These are phyloP conservation scores for Tromatobia lineatoria DNA, from an alignment of 2,888 invertebrate species.

Conservation along the genomic window DNA sequence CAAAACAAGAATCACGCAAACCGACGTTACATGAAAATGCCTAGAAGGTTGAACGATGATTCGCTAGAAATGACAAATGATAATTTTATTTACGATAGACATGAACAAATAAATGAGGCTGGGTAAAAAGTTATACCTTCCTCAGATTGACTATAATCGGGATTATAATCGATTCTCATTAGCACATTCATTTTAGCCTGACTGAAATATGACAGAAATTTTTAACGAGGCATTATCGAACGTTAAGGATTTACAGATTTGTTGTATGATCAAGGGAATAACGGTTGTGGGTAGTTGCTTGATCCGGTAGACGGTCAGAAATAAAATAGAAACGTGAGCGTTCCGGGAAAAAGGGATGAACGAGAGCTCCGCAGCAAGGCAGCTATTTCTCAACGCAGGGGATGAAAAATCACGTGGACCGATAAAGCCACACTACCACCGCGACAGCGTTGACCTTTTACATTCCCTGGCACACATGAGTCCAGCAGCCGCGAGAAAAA, in stretches of 20 bases:
- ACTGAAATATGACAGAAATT: not conserved
- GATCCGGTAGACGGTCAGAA: constrained; percentile 1
- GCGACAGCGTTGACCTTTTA: constrained; percentile 36
- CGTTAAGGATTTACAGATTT: not conserved
- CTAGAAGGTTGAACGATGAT: too few species aligned
- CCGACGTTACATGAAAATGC: too few species aligned
- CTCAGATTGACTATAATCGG: too few species aligned
- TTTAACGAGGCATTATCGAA: not conserved
- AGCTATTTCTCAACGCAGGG: constrained; percentile 63
- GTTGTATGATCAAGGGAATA: not conserved
- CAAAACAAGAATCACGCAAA: too few species aligned
- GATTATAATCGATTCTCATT: not conserved
- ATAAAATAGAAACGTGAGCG: constrained; percentile 23
- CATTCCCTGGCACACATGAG: constrained; percentile 1
- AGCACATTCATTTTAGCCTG: not conserved
- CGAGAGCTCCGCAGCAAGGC: constrained; percentile 52
- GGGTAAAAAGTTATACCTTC: not conserved
- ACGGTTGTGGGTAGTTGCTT: not conserved
- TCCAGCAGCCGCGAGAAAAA: constrained; percentile 23
- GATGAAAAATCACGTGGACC: constrained; percentile 64
- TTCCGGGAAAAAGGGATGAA: constrained; percentile 47
- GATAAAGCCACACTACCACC: constrained; percentile 52
- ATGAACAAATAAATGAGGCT: not conserved
- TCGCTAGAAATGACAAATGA: too few species aligned
- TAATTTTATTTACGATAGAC: too few species aligned